These are phyloP conservation scores for Procambarus virginalis DNA, from an alignment of 1,140 invertebrate genomes.

Conservation along the genomic window DNA sequence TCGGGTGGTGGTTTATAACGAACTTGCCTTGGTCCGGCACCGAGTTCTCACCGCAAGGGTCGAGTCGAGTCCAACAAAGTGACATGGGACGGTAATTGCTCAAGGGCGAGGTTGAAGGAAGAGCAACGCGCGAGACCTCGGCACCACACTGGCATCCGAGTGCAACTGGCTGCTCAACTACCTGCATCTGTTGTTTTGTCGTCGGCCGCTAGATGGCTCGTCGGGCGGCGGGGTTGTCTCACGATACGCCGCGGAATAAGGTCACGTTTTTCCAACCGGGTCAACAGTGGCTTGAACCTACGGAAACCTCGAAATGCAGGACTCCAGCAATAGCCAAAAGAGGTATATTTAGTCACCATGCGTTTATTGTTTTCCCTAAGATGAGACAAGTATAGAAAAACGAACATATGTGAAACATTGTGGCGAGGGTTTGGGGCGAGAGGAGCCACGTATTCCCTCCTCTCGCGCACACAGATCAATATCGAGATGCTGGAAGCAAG, in stretches of 20 bases:
- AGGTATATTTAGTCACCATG: background rate
- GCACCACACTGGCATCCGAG: conserved; percentile 59
- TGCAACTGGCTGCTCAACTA: conserved; percentile 62
- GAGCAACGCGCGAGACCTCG: conserved; percentile 44
- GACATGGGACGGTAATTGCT: conserved; percentile 32
- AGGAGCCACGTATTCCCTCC: conserved; percentile 55
- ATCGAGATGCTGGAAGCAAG: conserved; percentile 62
- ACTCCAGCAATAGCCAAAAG: background rate
- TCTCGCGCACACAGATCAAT: conserved; percentile 65
- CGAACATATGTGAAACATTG: conserved; percentile 46
- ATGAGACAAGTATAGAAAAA: background rate
- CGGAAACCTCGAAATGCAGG: background rate
- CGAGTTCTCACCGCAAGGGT: background rate
- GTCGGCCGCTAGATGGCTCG: conserved; percentile 54
- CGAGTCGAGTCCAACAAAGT: background rate
- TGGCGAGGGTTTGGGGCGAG: conserved; percentile 30
- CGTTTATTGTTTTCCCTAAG: background rate
- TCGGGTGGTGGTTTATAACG: background rate
- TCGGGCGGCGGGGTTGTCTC: conserved; percentile 43
- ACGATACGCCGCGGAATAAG: conserved; percentile 54
- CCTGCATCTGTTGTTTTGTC: conserved; percentile 50
- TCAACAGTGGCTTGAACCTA: background rate
- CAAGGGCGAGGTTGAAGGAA: conserved; percentile 44
- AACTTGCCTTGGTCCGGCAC: background rate
- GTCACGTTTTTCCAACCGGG: conserved; percentile 40